A percentile compares a stretch with the other conserved stretches of the same genome.
phyloP scores from a whole-genome alignment of 2,797 vertebrate genomes.

The Acrocephalus scirpaceus region DNA sequence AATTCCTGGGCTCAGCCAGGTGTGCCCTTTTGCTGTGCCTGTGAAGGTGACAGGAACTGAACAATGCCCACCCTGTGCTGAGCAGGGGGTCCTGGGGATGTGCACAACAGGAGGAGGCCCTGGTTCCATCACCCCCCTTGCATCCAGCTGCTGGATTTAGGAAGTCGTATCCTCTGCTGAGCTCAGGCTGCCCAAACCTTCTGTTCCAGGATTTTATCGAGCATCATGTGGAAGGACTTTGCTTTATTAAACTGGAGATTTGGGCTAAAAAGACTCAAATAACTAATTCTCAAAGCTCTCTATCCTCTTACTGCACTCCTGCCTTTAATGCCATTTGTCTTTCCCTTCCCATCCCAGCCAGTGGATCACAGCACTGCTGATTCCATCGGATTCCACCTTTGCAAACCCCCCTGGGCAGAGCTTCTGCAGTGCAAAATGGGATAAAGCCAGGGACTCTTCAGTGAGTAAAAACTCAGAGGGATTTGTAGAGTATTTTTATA shows the following conservation, averaged over 20 bases:
- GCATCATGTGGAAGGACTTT: slow-evolving; percentile 36
- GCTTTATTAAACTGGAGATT: slow-evolving; percentile 65
- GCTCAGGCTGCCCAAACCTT: neutral
- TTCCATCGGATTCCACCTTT: neutral
- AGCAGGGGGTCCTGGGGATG: neutral
- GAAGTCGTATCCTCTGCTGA: neutral
- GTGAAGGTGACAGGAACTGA: neutral
- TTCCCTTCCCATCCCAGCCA: neutral
- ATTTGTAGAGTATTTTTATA: neutral
- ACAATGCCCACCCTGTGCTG: accelerated
- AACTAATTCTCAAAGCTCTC: slow-evolving; percentile 63
- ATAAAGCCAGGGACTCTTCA: neutral
- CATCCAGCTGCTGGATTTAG: neutral
- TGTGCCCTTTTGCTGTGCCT: neutral
- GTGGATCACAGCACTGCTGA: accelerated
- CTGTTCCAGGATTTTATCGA: neutral
- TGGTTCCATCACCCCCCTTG: neutral
- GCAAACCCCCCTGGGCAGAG: neutral
- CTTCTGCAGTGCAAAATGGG: neutral
- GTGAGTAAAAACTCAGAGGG: neutral
- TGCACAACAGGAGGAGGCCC: neutral
- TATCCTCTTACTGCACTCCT: slow-evolving; percentile 51
- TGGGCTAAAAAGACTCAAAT: slow-evolving; percentile 54
- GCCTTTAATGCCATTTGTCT: slow-evolving; percentile 39
- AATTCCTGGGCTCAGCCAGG: neutral